These are phyloP conservation scores for Manacus vitellinus DNA, from an alignment of 2,113 vertebrate genomes.

Conservation along the genomic window DNA sequence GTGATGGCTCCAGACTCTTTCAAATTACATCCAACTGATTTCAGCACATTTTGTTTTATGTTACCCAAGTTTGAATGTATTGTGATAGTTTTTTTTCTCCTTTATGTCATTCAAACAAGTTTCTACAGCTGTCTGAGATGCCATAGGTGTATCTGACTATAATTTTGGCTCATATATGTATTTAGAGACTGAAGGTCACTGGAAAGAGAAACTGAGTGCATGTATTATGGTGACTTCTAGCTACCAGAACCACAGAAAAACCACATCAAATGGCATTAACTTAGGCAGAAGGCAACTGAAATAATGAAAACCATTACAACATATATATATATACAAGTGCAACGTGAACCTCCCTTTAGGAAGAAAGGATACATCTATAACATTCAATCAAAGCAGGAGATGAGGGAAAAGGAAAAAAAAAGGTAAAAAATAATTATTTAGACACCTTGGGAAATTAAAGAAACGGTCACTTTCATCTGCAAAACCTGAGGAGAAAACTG, in stretches of 20 bases:
- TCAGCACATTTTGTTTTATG: background rate
- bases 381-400: background rate
- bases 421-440: background rate
- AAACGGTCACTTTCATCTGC: background rate
- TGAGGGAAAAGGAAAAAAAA: background rate
- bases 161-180: background rate
- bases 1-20: background rate
- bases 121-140: background rate
- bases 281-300: background rate
- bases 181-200: background rate
- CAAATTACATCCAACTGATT: background rate
- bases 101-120: background rate
- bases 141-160: background rate
- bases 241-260: background rate
- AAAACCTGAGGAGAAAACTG: background rate
- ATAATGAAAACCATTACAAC: background rate
- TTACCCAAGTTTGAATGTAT: background rate
- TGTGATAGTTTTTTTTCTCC: background rate
- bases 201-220: background rate
- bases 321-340: background rate
- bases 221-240: background rate
- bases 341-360: background rate
- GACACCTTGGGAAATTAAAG: background rate
- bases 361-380: background rate
- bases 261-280: background rate